Base-by-base conservation (phyloP, 2,113 vertebrate species). In the Tetrax tetrax region DNA sequence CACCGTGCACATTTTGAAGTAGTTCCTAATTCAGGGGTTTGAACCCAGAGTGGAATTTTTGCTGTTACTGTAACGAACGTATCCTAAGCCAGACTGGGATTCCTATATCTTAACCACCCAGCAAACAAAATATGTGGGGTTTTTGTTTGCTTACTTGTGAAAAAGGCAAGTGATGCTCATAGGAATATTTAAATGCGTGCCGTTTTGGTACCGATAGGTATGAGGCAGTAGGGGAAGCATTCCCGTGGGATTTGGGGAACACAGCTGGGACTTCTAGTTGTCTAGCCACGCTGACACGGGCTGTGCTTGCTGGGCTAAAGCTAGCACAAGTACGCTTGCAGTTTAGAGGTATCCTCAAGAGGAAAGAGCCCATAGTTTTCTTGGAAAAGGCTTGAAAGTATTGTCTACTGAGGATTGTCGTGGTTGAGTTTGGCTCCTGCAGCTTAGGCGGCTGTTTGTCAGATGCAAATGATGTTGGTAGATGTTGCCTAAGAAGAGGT, bases 111-210 rank as follows among this genome's bases (percentile, higher is more conserved):
- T 76, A 64, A 56, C 38, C 51, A n/a, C 43, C 13, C 15, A 54
- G 13, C 16, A 59, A n/a, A 17, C 31, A 43, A 50, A 83, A 47
- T 50, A 57, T 3, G 1, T 43, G 18, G 4, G 20, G 3, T 12
- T 70, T 53, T 69, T 60, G 3, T 47, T 74, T 59, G 3, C 53
- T 84, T 89, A 28, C 17, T 25, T 29, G 22, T 56, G 69, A 33
- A 79, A 50, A 75, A 75, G 18, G 25, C 51, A 41, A 59, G 18
- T 8, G 31, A 28, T 61, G 21, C 7, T 70, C n/a, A 0, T 0
- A 10, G 6, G 9, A 28, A 6, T n/a, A 14, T 60, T 88, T 50
- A 70, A n/a, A 8, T 38, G 21, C 0, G 1, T 1, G 2, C 27
- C 12, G 2, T 61, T 72, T 78, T 3, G 2, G 54, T 51, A 7